Conservation (phyloP, 2,797 vertebrate species). For the Notoglanidium macrostoma region DNA sequence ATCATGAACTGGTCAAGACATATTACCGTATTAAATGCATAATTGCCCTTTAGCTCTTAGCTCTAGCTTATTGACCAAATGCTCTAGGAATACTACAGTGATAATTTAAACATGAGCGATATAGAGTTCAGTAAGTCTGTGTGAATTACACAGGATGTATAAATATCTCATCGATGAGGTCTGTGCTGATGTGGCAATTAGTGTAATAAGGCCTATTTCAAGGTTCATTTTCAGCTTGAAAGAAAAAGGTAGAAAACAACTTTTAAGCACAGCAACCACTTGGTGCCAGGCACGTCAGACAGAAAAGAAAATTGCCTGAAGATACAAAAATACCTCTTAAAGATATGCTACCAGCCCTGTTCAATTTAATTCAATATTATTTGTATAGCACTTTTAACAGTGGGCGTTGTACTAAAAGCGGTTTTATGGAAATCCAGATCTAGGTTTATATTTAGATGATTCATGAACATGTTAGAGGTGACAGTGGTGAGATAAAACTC, state of each 20-base stretch:
- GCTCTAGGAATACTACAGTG: neutral
- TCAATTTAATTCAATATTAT: neutral
- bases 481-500: neutral
- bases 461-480: neutral
- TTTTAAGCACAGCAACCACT: neutral
- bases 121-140: neutral
- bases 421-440: neutral
- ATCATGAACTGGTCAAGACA: too few relatives aligned
- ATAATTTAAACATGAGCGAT: neutral
- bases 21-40: neutral
- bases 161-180: neutral
- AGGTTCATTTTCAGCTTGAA: neutral
- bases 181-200: neutral
- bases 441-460: neutral
- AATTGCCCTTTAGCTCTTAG: neutral
- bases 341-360: neutral
- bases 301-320: neutral
- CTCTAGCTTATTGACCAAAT: neutral
- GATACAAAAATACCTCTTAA: neutral
- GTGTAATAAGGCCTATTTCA: neutral
- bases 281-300: neutral
- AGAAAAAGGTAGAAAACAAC: neutral
- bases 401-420: neutral
- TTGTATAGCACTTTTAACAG: neutral
- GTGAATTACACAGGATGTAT: neutral